phyloP scores from a whole-genome alignment of 35 echinoderm and acorn worm species.

The Nesometra sesokonis region DNA sequence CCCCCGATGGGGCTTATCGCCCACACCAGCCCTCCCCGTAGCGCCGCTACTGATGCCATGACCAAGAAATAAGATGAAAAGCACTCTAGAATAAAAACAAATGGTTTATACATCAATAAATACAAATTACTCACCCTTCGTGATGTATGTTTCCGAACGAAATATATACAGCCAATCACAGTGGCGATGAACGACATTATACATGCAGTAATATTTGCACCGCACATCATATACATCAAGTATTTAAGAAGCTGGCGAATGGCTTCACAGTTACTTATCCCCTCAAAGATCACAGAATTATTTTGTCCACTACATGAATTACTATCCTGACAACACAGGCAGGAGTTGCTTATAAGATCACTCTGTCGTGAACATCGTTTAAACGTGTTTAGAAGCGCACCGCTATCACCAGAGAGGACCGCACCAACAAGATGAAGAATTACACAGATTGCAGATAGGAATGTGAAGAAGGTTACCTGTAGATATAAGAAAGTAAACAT shows the following conservation, averaged over 20 bases:
- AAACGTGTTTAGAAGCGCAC: conserved; percentile 41
- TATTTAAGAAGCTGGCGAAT: conserved; percentile 37
- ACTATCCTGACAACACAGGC: conserved; percentile 40
- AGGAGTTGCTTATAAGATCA: not conserved
- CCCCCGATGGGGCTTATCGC: no score
- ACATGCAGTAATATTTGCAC: conserved; percentile 60
- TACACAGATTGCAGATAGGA: conserved; percentile 69
- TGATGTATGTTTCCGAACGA: conserved; percentile 52
- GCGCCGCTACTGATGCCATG: no score
- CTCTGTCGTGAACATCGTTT: conserved; percentile 4
- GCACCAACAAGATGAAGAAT: conserved; percentile 73
- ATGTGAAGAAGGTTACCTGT: conserved; percentile 81
- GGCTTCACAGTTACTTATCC: conserved; percentile 35
- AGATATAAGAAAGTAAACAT: not conserved
- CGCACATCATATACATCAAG: conserved; percentile 64
- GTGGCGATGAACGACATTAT: conserved; percentile 54
- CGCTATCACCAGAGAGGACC: conserved; percentile 49
- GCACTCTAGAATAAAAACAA: no score
- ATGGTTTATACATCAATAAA: not conserved
- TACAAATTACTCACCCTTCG: conserved; percentile 40
- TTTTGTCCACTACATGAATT: conserved; percentile 11
- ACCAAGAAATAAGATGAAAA: no score
- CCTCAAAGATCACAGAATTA: conserved; percentile 34
- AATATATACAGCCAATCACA: conserved; percentile 61
- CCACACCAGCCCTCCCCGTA: no score